Conservation (phyloP, 2,888 invertebrate species). For the Andrena flavipes region DNA sequence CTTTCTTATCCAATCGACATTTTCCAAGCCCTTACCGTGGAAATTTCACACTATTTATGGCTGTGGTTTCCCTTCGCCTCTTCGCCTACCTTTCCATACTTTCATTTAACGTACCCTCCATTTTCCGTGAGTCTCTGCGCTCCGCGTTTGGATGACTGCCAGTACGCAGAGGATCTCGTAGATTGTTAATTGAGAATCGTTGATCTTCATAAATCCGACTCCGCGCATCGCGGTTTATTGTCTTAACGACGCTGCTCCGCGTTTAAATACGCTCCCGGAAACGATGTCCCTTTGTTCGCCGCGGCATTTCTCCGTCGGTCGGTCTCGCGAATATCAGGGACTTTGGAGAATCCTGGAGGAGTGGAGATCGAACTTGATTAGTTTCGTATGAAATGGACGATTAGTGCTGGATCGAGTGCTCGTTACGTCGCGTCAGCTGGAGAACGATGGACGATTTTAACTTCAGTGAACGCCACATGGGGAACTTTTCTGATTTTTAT, state of each 20-base stretch:
- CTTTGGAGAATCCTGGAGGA: slow-evolving; percentile 13
- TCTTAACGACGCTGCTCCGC: slow-evolving; percentile 40
- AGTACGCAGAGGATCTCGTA: not conserved
- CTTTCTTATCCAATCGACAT: not conserved
- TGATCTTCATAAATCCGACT: slow-evolving; percentile 46
- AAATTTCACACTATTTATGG: not conserved
- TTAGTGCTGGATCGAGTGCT: not conserved
- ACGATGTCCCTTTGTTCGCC: slow-evolving; percentile 45
- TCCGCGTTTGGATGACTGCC: not conserved
- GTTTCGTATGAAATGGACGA: slow-evolving; percentile 19
- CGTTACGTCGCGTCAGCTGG: not conserved
- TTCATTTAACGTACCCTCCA: not conserved
- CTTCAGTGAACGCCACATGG: slow-evolving; percentile 20
- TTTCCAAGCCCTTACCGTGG: not conserved
- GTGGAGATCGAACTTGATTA: not conserved
- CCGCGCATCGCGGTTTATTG: slow-evolving; percentile 41
- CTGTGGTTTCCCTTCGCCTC: not conserved
- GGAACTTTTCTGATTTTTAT: slow-evolving; percentile 32
- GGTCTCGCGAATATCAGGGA: not conserved
- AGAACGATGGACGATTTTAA: slow-evolving; percentile 51
- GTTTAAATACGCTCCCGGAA: slow-evolving; percentile 51
- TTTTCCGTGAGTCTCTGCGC: not conserved
- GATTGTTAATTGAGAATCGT: slow-evolving; percentile 43
- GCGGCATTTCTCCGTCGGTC: slow-evolving; percentile 15
- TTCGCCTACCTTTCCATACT: not conserved